phyloP scores from a whole-genome alignment of 2,888 invertebrate species.

The Aradus depressus region DNA sequence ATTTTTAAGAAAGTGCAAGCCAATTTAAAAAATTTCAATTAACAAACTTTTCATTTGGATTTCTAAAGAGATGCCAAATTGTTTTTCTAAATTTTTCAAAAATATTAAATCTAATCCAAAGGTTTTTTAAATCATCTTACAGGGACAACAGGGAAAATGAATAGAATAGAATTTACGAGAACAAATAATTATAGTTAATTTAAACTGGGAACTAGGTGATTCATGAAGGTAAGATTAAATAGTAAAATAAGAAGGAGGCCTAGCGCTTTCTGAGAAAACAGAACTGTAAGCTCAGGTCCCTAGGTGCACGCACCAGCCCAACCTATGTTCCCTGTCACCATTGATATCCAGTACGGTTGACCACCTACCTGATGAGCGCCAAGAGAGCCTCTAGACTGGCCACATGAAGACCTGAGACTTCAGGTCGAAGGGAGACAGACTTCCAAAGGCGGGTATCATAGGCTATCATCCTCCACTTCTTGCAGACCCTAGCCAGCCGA shows the following conservation, averaged over 20 bases:
- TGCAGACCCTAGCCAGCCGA: conserved; percentile 86
- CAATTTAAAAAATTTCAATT: too few species aligned
- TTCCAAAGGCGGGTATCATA: conserved; percentile 94
- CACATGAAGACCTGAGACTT: conserved; percentile 89
- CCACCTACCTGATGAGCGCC: conserved; percentile 23
- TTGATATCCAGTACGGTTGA: too few species aligned
- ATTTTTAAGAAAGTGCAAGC: too few species aligned
- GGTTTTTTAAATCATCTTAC: too few species aligned
- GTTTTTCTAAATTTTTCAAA: too few species aligned
- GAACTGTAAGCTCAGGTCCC: too few species aligned
- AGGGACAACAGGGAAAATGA: too few species aligned
- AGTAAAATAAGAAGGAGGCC: neutral
- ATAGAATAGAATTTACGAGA: too few species aligned
- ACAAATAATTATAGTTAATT: neutral
- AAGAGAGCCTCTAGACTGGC: conserved; percentile 63
- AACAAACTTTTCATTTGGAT: too few species aligned
- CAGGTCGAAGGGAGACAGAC: conserved; percentile 89
- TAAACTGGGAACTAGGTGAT: neutral
- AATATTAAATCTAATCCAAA: too few species aligned
- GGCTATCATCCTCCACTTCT: conserved; percentile 90
- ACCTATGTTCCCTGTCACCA: neutral
- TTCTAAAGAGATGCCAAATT: too few species aligned
- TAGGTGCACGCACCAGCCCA: neutral
- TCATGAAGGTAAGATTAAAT: too few species aligned
- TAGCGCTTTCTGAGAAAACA: neutral